These are phyloP conservation scores for Oncorhynchus nerka DNA, from an alignment of 2,113 vertebrate genomes.

Conservation along the genomic window DNA sequence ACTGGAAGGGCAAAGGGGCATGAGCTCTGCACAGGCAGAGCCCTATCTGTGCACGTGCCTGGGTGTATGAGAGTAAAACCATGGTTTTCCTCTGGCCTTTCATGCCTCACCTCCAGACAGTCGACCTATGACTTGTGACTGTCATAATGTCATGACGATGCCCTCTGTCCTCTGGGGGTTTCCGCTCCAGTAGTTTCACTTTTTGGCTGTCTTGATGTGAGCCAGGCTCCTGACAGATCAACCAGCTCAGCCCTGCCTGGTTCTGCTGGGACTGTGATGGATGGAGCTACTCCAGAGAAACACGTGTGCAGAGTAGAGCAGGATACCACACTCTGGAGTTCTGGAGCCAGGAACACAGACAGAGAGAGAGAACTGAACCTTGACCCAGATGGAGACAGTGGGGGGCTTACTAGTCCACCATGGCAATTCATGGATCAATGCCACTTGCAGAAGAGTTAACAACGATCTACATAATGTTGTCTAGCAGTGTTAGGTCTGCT, in stretches of 20 bases:
- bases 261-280: slow-evolving; percentile 1
- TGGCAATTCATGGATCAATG: no score
- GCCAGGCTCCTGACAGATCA: background rate
- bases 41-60: no score
- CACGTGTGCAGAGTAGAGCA: background rate
- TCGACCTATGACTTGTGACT: background rate
- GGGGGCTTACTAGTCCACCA: no score
- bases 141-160: background rate
- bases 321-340: background rate
- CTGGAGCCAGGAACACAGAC: background rate
- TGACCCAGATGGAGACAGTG: no score
- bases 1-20: no score
- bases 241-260: background rate
- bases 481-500: no score
- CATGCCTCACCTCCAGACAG: background rate
- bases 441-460: no score
- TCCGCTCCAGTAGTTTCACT: background rate
- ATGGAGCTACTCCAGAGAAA: background rate
- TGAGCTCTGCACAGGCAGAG: no score
- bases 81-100: background rate
- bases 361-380: no score
- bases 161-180: no score
- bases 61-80: no score
- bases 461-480: no score
- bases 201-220: slow-evolving; percentile 1